Percentiles rank a stretch among this genome's conserved stretches.
These are phyloP conservation scores for Limnephilus marmoratus DNA, from an alignment of 2,888 invertebrate species.

Conservation along the genomic window DNA sequence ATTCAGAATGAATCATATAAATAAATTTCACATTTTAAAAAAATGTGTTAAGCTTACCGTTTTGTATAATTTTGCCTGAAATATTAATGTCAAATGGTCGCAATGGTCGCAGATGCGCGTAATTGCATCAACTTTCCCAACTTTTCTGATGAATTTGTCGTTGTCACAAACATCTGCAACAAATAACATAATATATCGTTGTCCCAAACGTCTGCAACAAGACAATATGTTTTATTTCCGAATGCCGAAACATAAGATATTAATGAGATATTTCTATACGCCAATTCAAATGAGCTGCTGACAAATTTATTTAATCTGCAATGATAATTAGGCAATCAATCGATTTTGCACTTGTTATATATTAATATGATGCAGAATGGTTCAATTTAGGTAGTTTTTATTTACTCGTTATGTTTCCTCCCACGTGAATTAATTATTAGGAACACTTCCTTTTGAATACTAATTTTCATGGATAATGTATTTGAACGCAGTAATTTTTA, in stretches of 20 bases:
- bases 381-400: background rate
- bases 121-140: background rate
- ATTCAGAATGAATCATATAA: too few species aligned
- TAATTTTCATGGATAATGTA: background rate
- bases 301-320: background rate
- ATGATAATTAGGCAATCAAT: background rate
- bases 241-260: background rate
- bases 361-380: background rate
- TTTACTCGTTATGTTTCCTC: background rate
- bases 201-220: background rate
- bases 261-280: background rate
- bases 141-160: background rate
- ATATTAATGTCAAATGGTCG: background rate
- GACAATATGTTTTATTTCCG: background rate
- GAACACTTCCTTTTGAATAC: background rate
- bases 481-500: background rate
- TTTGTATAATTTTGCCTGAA: too few species aligned
- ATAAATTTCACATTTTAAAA: too few species aligned
- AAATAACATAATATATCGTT: too few species aligned
- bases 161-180: background rate
- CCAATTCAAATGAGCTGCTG: background rate
- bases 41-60: too few species aligned
- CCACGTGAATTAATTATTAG: background rate
- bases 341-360: background rate
- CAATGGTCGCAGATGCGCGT: background rate